phyloP scores from a whole-genome alignment of 2,797 vertebrate species.

The Lacerta bilineata region DNA sequence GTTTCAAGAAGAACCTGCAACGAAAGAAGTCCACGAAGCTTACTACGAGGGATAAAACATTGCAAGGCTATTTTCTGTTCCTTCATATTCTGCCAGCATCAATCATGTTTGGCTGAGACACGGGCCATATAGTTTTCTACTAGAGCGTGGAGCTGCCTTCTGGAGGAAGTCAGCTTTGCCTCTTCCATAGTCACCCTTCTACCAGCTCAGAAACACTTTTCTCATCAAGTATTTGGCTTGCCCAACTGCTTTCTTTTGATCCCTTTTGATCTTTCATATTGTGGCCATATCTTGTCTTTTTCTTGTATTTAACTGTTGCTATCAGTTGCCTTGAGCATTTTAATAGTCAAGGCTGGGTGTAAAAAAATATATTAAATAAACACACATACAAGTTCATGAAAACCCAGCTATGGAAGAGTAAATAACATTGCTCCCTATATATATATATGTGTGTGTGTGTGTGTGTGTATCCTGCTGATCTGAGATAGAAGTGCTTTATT shows the following conservation, averaged over 20 bases:
- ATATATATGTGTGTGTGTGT: no score
- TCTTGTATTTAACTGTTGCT: neutral
- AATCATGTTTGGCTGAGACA: neutral
- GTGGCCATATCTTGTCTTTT: neutral
- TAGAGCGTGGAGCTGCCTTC: neutral
- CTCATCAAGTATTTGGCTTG: neutral
- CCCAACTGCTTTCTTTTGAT: neutral
- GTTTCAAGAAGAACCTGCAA: neutral
- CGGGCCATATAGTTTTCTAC: neutral
- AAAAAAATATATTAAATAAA: no score
- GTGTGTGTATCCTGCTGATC: fast-evolving
- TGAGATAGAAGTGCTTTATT: neutral
- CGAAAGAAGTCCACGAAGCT: neutral
- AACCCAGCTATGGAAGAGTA: fast-evolving
- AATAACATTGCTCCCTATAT: fast-evolving
- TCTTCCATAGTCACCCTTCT: neutral
- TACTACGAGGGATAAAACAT: neutral
- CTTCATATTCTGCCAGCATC: neutral
- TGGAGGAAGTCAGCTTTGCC: neutral
- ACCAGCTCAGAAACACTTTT: neutral
- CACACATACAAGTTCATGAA: neutral
- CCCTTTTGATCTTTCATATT: neutral
- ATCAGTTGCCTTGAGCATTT: neutral
- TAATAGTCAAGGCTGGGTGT: neutral
- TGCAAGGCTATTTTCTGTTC: neutral